Evolutionary conservation across 2,797 vertebrate species (phyloP).

Genomic region (Neolamprologus multifasciatus): DNA sequence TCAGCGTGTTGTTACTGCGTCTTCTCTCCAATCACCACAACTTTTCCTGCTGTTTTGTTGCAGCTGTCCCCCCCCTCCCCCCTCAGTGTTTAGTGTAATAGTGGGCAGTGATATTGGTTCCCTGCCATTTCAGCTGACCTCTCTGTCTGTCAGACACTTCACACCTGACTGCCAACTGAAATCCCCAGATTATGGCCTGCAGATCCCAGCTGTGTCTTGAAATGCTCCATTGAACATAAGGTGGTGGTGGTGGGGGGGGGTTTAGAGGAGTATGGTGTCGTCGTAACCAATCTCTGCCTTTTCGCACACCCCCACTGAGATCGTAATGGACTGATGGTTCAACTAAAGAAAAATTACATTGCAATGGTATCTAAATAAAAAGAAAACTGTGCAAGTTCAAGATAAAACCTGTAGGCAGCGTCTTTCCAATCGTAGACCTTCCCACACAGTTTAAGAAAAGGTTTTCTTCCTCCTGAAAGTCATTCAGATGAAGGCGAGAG

Average conservation of each 20-base stretch:
- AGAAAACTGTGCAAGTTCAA: not conserved
- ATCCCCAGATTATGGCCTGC: slow-evolving; percentile 38
- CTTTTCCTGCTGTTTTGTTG: not conserved
- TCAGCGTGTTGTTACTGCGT: not conserved
- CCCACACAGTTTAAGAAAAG: not conserved
- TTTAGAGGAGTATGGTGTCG: not conserved
- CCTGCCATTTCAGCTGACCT: slow-evolving; percentile 33
- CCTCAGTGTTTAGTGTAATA: slow-evolving; percentile 3
- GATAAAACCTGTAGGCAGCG: not conserved
- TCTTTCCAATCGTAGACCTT: not conserved
- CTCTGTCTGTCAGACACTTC: slow-evolving; percentile 45
- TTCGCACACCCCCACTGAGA: not conserved
- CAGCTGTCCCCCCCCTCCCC: slow-evolving; percentile 1
- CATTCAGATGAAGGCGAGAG: not conserved
- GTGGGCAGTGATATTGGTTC: slow-evolving; percentile 20
- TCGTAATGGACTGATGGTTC: slow-evolving; percentile 20
- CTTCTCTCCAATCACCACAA: not conserved
- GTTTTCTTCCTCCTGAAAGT: not conserved
- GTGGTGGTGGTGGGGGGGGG: not conserved
- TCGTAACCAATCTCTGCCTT: slow-evolving; percentile 2
- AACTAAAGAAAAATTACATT: not conserved
- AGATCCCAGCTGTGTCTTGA: slow-evolving; percentile 32
- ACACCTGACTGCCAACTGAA: slow-evolving; percentile 47
- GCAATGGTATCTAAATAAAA: not conserved
- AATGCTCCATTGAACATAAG: slow-evolving; percentile 33